A percentile compares a stretch with the other conserved stretches of the same genome.
These are phyloP conservation scores for Meteorus cinctellus DNA, from an alignment of 2,888 invertebrate genomes.

Conservation along the genomic window DNA sequence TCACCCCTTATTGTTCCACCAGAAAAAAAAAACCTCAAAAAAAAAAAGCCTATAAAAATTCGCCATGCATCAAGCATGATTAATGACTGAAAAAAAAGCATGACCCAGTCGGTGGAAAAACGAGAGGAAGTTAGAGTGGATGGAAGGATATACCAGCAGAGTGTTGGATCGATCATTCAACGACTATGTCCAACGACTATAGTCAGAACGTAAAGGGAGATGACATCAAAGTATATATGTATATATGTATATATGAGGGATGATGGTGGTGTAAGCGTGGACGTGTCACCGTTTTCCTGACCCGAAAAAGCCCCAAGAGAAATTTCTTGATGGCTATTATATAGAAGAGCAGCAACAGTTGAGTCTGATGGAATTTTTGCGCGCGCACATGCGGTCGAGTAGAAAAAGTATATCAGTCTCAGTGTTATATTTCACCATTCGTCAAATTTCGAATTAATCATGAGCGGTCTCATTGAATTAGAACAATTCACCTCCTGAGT, in stretches of 20 bases:
- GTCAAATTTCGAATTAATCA: too few species aligned
- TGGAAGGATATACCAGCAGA: background rate
- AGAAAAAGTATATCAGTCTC: background rate
- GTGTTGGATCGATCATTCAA: conserved; percentile 36
- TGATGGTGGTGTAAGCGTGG: conserved; percentile 1
- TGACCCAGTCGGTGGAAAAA: conserved; percentile 7
- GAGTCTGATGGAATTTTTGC: conserved; percentile 21
- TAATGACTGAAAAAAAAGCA: conserved; percentile 24
- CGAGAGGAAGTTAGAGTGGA: conserved; percentile 10
- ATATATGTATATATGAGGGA: background rate
- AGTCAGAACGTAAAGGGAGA: background rate
- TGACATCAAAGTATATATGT: background rate
- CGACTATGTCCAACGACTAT: conserved; percentile 38
- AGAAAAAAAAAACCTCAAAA: background rate
- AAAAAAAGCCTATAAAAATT: conserved; percentile 14
- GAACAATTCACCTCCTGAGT: background rate
- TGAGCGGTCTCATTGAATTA: too few species aligned
- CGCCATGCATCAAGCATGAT: conserved; percentile 29
- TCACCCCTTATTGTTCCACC: background rate
- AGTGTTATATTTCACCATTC: too few species aligned
- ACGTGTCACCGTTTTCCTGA: conserved; percentile 4
- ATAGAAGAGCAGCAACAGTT: conserved; percentile 37
- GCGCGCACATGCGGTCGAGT: background rate
- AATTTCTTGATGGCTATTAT: conserved; percentile 21
- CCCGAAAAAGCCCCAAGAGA: conserved; percentile 25